phyloP scores from a whole-genome alignment of 2,113 vertebrate species.

The Ptilonorhynchus violaceus region DNA sequence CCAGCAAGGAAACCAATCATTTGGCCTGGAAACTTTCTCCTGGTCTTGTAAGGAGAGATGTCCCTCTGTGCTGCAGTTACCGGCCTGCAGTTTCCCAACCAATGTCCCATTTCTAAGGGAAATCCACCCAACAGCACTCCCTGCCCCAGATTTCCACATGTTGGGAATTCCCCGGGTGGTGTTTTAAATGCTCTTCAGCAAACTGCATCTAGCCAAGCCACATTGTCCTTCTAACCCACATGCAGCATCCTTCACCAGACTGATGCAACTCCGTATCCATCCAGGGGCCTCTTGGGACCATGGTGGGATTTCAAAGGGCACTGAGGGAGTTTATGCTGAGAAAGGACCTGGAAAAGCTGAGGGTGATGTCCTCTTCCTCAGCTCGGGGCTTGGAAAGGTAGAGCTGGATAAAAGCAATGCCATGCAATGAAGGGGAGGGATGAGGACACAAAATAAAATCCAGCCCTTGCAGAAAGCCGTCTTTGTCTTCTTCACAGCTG shows the following conservation, averaged over 20 bases:
- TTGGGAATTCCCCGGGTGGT: background rate
- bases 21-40: background rate
- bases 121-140: background rate
- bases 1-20: background rate
- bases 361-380: background rate
- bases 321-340: background rate
- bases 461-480: background rate
- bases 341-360: background rate
- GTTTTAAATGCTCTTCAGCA: background rate
- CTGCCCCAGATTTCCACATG: background rate
- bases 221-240: background rate
- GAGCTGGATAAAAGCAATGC: background rate
- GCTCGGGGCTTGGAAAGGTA: background rate
- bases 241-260: accelerated
- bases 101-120: background rate
- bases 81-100: background rate
- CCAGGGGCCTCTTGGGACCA: accelerated
- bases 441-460: background rate
- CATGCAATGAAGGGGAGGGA: background rate
- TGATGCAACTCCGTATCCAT: background rate
- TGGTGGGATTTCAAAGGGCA: background rate
- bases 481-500: conserved; percentile 10
- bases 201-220: background rate
- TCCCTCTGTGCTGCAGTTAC: background rate
- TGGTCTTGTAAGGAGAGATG: background rate